Base-by-base conservation (phyloP, 1,140 invertebrate species). In the Drosophila equinoxialis region DNA sequence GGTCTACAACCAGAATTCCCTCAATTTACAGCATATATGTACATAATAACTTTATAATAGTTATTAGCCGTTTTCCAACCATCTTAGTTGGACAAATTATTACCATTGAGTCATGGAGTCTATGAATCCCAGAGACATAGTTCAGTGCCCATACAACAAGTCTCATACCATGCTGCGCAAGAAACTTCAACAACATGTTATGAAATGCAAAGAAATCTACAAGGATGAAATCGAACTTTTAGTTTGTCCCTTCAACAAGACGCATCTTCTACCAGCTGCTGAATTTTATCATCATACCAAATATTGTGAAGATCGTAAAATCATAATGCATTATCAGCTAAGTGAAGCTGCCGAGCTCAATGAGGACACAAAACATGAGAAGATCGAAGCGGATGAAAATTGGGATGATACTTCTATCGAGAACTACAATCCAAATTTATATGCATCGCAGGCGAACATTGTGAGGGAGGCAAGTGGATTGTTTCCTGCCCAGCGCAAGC, bases 61-160 rank as follows among this genome's bases (percentile, higher is more conserved):
- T 30, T 30, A 1, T 30, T 30, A 30, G 30, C 30, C 30, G 6
- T 30, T 30, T 30, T 30, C 5, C 6, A 30, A 17, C 17, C 17
- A 17, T 0, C 17, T 17, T 0, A 17, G 17, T 17, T 17, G n/a
- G n/a, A n/a, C 17, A 0, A 17, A 17, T 17, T 17, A 0, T 17
- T 17, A 17, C 0, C 17, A 17, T 1, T 30, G 30, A 5, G 6
- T 30, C 30, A 80, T 77, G 63, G 37, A 68, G 13, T 10, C 20
- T 1, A 67, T 61, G 62, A 48, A 80, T n/a, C 58, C 74, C n/a
- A 80, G 58, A 0, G 79, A 84, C n/a, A 72, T 84, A 74, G 77
- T 90, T 1, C 20, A 8, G 0, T 90, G 87, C n/a, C 87, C 87
- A 0, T 90, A 90, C 65, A 87, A 90, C 42, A 83, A 81, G 23